Percentiles rank a stretch among this genome's conserved stretches.
Conservation (phyloP, 2,113 vertebrate genomes). For the Panthera uncia region DNA sequence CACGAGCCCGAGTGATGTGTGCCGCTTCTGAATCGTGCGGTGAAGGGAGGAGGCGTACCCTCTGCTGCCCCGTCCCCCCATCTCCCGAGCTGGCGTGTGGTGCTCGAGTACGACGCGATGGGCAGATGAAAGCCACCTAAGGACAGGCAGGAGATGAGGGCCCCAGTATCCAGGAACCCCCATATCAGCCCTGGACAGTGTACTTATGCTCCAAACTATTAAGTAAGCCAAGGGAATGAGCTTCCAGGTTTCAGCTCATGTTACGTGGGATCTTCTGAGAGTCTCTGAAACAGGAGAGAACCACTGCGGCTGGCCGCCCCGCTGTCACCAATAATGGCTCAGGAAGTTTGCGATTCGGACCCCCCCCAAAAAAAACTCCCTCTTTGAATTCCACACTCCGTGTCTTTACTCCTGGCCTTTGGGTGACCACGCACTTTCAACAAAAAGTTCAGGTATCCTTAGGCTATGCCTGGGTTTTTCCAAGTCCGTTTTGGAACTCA, state of each 20-base stretch:
- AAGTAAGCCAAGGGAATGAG: neutral
- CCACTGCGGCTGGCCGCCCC: neutral
- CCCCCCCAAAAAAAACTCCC: neutral
- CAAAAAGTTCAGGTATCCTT: neutral
- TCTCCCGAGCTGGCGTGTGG: neutral
- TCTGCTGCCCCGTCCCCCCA: neutral
- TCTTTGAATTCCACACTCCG: neutral
- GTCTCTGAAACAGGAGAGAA: neutral
- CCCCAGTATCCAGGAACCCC: neutral
- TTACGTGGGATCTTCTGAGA: neutral
- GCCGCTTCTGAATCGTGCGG: neutral
- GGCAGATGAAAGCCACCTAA: neutral
- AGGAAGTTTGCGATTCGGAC: neutral
- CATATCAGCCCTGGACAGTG: neutral
- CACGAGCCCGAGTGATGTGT: neutral
- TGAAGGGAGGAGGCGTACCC: neutral
- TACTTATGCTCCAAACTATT: neutral
- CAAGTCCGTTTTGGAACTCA: neutral
- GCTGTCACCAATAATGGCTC: neutral
- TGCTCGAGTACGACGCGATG: fast-evolving
- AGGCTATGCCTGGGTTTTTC: neutral
- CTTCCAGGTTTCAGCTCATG: neutral
- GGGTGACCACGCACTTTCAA: neutral
- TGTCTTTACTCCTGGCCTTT: neutral
- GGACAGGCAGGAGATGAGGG: neutral